These are phyloP conservation scores for Megaptera novaeangliae DNA, from an alignment of 2,113 vertebrate species.

Conservation along the genomic window DNA sequence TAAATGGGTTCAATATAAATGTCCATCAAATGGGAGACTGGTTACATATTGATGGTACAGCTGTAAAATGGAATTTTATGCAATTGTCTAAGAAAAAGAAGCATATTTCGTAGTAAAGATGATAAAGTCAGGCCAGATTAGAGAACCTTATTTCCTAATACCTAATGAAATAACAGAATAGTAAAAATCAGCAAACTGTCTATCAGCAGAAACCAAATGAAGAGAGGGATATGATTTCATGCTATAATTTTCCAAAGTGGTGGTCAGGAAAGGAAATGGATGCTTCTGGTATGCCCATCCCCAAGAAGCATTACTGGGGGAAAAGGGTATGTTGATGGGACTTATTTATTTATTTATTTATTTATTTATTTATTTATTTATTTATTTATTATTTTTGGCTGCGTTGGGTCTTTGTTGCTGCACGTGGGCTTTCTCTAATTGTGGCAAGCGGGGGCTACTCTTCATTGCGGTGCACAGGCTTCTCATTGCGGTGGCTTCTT, in stretches of 20 bases:
- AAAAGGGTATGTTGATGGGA: not conserved
- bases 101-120: not conserved
- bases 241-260: not conserved
- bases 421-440: too few species aligned
- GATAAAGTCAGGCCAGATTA: not conserved
- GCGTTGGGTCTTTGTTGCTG: too few species aligned
- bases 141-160: not conserved
- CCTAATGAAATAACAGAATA: constrained; percentile 26
- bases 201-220: not conserved
- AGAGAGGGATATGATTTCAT: not conserved
- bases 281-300: not conserved
- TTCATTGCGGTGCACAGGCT: too few species aligned
- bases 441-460: too few species aligned
- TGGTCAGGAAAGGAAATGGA: constrained; percentile 4
- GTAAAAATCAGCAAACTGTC: not conserved
- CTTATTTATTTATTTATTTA: not conserved
- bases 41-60: not conserved
- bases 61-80: constrained; percentile 22
- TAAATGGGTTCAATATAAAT: not conserved
- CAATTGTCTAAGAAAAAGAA: not conserved
- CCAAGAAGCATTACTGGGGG: not conserved
- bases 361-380: too few species aligned
- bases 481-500: too few species aligned
- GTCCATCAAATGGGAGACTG: not conserved
- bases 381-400: too few species aligned